Evolutionary conservation across 1,140 invertebrate genomes (phyloP).

Genomic region (Notospermus geniculatus): DNA sequence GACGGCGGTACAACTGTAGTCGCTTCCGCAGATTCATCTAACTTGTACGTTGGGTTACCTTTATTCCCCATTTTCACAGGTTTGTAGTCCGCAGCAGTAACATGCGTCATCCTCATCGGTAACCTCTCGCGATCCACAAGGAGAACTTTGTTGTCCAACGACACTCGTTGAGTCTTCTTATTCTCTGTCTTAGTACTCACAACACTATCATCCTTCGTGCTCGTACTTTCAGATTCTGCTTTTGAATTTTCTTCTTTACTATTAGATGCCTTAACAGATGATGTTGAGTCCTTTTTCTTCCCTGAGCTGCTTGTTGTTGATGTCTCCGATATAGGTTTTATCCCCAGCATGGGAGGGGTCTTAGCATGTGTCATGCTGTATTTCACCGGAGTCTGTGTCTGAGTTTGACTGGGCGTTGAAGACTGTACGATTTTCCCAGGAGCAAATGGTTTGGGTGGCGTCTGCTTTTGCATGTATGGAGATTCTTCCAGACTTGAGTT

Average conservation of each 20-base stretch:
- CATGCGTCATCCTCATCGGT: constrained; percentile 1
- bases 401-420: neutral
- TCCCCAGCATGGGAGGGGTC: too few species aligned
- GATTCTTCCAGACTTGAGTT: neutral
- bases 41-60: too few species aligned
- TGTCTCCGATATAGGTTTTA: too few species aligned
- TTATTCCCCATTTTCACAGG: neutral
- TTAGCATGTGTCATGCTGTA: neutral
- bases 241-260: neutral
- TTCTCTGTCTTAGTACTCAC: neutral
- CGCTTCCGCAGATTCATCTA: too few species aligned
- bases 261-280: neutral
- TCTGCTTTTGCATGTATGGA: neutral
- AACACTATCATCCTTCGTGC: neutral
- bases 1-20: too few species aligned
- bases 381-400: neutral
- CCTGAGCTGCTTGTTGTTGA: too few species aligned
- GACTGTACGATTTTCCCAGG: neutral
- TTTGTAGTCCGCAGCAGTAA: neutral
- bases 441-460: neutral
- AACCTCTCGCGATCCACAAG: constrained; percentile 1
- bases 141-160: too few species aligned
- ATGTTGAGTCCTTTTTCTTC: neutral
- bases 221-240: neutral
- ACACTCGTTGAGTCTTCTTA: too few species aligned